Base-by-base conservation (phyloP, 2,113 vertebrate genomes). In the Plotosus lineatus region DNA sequence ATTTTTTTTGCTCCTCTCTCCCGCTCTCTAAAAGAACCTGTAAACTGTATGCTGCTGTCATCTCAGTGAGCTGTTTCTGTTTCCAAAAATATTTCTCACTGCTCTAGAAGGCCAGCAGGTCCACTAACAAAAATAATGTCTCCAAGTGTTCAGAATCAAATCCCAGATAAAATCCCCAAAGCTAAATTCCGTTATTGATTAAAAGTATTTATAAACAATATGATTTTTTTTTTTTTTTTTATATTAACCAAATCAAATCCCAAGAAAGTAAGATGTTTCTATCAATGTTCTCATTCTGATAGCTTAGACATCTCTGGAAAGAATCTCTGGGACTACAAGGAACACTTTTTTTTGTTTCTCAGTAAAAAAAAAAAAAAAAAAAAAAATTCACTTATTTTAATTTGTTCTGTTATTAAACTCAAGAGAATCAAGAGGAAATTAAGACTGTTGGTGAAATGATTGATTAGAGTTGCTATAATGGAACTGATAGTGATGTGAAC, bases 61-160 rank as follows among this genome's bases (percentile, higher is more conserved):
- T 31, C 40, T 65, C 42, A 33, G 38, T 72, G 53, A 72, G 53
- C 75, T 61, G 50, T 72, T 51, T 55, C 38, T 38, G 48, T 28
- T 50, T 68, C 58, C 33, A 51, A 31, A 75, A 68, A 81, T 78
- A 72, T 68, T 74, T 50, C 65, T 63, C 55, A 61, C 55, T 55
- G 74, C 58, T 80, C 68, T 44, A 71, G 48, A 28, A 58, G 28
- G 50, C 40, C 69, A 33, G 51, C 76, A 78, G 68, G 75, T 81
- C 83, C 80, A 53, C 69, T 75, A 42, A 38, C 61, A 83, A 44
- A 81, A 80, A 86, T 75, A 72, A 75, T 75, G 75, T 79, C 68
- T 81, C 58, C 40, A 66, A 53, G 68, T 72, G 53, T 44, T 72
- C 65, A 48, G 63, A 80, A 63, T 44, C 40, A 84, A 71, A 60